Evolutionary conservation across 1,140 invertebrate genomes (phyloP), one percentile per base, ranked within the genome.

Genomic region (Listronotus oregonensis): DNA sequence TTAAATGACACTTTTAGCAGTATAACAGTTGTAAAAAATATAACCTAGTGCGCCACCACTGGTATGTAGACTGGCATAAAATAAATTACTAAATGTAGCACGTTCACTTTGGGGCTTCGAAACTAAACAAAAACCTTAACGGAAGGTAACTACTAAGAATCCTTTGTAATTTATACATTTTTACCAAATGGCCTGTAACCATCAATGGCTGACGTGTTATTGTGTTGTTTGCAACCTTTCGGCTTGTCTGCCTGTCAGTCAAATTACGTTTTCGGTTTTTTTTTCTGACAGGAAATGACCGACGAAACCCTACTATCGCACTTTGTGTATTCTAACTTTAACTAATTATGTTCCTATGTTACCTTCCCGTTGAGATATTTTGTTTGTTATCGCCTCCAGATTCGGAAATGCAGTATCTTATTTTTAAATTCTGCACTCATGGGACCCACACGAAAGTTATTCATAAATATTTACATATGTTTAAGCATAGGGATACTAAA

Each of bases 251-350:
- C 69, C 69, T 69, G 71, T 71, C 71, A 66, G 63, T 55, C 63
- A 73, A 71, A 71, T 68, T 68, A 58, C 69, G 68, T 73, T 73
- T 70, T 73, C 69, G 32, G 31, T 58, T 66, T 66, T 62, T 67
- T 73, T 68, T 65, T 66, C 58, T 47, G 55, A 69, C 71, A 70
- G 71, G 71, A 73, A 73, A 73, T 73, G 71, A 73, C 71, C 67
- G 68, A 54, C 52, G 71, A 73, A 70, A 66, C 71, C 68, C 66
- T 68, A 64, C 50, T 21, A 21, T 37, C 12, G n/a, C 46, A 61
- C 54, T 55, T 49, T 52, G 54, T 49, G 14, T 34, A 18, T 47
- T 10, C 31, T 49, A 66, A 66, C 57, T 43, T 32, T 42, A 42
- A 51, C 49, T 66, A 66, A 59, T 66, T 66, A 54, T 37, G 31